phyloP scores from a whole-genome alignment of 2,113 vertebrate species.

The Thunnus maccoyii region DNA sequence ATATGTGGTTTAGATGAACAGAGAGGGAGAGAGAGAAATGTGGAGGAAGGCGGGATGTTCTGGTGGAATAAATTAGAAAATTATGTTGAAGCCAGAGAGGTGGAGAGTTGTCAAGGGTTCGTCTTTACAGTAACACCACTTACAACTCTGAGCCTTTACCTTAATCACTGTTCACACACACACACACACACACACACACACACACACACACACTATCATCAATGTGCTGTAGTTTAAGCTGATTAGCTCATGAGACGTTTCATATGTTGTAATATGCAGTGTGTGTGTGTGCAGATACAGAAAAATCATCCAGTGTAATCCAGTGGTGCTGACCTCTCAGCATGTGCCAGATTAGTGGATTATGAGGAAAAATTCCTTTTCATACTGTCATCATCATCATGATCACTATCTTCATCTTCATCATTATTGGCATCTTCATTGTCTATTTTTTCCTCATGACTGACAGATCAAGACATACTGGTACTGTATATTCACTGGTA shows the following conservation, averaged over 20 bases:
- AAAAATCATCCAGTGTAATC: constrained; percentile 39
- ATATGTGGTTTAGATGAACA: constrained; percentile 3
- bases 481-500: background rate
- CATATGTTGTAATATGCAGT: background rate
- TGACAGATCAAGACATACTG: background rate
- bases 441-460: background rate
- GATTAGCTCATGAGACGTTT: constrained; percentile 44
- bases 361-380: constrained; percentile 26
- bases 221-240: constrained; percentile 34
- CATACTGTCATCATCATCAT: constrained; percentile 16
- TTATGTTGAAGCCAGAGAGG: constrained; percentile 24
- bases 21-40: background rate
- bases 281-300: background rate
- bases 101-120: constrained; percentile 52
- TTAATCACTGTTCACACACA: constrained; percentile 14
- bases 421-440: constrained; percentile 28
- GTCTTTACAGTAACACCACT: constrained; percentile 47
- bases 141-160: constrained; percentile 31
- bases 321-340: constrained; percentile 55
- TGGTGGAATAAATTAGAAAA: constrained; percentile 55
- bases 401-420: background rate
- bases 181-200: constrained; percentile 15
- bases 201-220: background rate
- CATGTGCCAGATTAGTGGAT: constrained; percentile 60
- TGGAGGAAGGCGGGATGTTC: constrained; percentile 16